phyloP scores from a whole-genome alignment of 2,888 invertebrate genomes.

The Abscondita cerata region DNA sequence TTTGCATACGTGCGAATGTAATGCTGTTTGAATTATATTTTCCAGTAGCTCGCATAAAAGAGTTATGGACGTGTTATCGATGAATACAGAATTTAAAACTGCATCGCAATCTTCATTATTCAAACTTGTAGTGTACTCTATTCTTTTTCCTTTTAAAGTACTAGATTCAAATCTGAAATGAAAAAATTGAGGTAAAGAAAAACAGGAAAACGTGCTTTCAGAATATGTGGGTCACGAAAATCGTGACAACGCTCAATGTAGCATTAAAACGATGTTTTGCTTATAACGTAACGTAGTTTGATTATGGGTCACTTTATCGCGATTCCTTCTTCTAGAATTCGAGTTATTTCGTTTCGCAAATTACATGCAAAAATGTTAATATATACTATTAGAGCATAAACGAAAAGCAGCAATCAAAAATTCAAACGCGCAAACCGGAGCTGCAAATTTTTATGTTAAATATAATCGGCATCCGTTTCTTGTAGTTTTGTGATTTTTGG shows the following conservation, averaged over 20 bases:
- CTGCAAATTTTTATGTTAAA: too few relatives aligned
- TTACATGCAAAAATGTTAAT: neutral
- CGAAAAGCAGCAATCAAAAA: too few relatives aligned
- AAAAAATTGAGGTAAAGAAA: slow-evolving; percentile 17
- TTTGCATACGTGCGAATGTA: slow-evolving; percentile 32
- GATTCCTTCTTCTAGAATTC: slow-evolving; percentile 22
- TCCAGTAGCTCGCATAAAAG: slow-evolving; percentile 21
- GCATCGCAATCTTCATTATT: slow-evolving; percentile 16
- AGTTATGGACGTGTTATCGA: slow-evolving; percentile 26
- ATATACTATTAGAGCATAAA: too few relatives aligned
- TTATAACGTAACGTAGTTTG: slow-evolving; percentile 37
- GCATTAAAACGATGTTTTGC: slow-evolving; percentile 44
- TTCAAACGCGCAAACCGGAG: too few relatives aligned
- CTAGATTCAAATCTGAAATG: neutral
- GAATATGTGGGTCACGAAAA: slow-evolving; percentile 49
- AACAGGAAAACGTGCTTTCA: slow-evolving; percentile 34
- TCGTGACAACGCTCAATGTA: slow-evolving; percentile 50
- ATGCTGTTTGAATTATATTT: slow-evolving; percentile 25
- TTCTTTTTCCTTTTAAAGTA: neutral
- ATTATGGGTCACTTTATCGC: slow-evolving; percentile 43
- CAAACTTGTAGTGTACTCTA: neutral
- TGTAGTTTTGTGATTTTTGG: too few relatives aligned
- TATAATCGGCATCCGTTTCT: too few relatives aligned
- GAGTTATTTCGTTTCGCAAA: neutral
- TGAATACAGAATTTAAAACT: slow-evolving; percentile 28